Percentiles rank a stretch among this genome's conserved stretches.
phyloP scores from a whole-genome alignment of 2,888 invertebrate genomes.

The Himalopsyche japonica region DNA sequence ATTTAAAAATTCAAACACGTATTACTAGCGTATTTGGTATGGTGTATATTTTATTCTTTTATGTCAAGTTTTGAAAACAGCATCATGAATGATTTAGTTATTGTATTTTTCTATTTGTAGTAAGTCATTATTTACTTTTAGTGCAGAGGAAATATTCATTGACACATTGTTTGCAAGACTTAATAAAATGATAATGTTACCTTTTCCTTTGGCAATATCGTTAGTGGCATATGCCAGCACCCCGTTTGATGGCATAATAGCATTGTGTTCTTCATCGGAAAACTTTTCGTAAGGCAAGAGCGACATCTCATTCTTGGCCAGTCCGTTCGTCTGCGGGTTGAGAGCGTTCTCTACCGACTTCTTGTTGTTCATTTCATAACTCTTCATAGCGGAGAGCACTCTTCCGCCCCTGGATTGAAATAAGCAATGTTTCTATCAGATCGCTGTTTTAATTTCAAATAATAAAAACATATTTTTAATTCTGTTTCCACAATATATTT shows the following conservation, averaged over 20 bases:
- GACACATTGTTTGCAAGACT: too few relatives aligned
- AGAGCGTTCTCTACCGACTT: conserved; percentile 53
- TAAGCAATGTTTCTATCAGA: neutral
- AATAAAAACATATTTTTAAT: too few relatives aligned
- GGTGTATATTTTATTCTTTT: too few relatives aligned
- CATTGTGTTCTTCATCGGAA: conserved; percentile 43
- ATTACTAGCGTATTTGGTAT: too few relatives aligned
- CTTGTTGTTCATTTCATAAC: conserved; percentile 57
- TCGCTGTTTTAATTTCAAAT: too few relatives aligned
- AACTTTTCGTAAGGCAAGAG: conserved; percentile 46
- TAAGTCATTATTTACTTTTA: too few relatives aligned
- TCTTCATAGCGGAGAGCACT: conserved; percentile 64
- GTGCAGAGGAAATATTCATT: too few relatives aligned
- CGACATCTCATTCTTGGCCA: conserved; percentile 61
- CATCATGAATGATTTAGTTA: too few relatives aligned
- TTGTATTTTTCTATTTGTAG: too few relatives aligned
- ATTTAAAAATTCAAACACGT: too few relatives aligned
- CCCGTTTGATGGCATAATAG: conserved; percentile 46
- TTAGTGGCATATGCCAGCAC: conserved; percentile 63
- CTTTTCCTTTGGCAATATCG: conserved; percentile 66
- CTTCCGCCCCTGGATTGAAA: conserved; percentile 62
- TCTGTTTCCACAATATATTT: too few relatives aligned
- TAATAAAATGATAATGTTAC: conserved; percentile 42
- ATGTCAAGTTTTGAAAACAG: too few relatives aligned
- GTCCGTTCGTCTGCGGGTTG: conserved; percentile 45